phyloP scores from a whole-genome alignment of 2,797 vertebrate genomes.

The Fringilla coelebs region DNA sequence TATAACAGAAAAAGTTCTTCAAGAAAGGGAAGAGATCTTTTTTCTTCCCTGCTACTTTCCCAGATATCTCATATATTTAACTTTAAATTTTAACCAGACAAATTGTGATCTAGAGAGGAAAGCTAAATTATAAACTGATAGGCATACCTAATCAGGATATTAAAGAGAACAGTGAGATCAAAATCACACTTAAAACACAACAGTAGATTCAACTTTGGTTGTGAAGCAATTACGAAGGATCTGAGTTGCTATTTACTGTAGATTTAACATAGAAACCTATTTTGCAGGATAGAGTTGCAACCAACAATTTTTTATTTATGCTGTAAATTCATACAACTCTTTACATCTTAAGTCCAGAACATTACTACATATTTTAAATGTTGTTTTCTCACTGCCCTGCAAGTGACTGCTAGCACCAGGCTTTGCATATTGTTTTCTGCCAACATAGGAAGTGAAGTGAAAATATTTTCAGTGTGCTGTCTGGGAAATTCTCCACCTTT shows the following conservation, averaged over 20 bases:
- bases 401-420: neutral
- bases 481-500: slow-evolving; percentile 13
- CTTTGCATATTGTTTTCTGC: neutral
- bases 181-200: neutral
- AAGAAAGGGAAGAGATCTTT: neutral
- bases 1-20: neutral
- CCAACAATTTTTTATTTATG: neutral
- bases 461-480: neutral
- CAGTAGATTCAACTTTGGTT: neutral
- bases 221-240: neutral
- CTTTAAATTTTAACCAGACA: neutral
- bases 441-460: neutral
- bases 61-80: neutral
- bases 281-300: neutral
- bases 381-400: neutral
- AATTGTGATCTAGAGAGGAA: neutral
- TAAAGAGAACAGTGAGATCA: neutral
- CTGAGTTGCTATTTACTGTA: neutral
- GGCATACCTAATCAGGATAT: neutral
- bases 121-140: neutral
- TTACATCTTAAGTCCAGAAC: neutral
- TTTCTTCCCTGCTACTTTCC: neutral
- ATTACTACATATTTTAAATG: neutral
- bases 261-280: neutral
- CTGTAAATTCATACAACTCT: neutral